These are phyloP conservation scores for Lobophora halterata DNA, from an alignment of 2,888 invertebrate species.

Conservation along the genomic window DNA sequence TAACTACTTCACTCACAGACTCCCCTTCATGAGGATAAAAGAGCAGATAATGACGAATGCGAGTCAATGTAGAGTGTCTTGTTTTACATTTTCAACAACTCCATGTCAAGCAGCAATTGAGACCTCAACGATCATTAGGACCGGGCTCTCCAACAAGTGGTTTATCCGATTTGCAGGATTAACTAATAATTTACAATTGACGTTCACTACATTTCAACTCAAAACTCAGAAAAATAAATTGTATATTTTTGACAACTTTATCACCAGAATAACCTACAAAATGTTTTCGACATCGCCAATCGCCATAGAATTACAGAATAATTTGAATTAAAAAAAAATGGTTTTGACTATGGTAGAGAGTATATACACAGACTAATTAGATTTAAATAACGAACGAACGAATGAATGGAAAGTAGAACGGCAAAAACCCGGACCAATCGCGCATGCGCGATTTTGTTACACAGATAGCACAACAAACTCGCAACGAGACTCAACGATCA, in stretches of 20 bases:
- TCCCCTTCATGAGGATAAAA: constrained; percentile 40
- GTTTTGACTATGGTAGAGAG: constrained; percentile 64
- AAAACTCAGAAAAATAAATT: constrained; percentile 50
- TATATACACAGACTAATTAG: too few relatives aligned
- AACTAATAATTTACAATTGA: constrained; percentile 35
- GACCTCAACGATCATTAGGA: constrained; percentile 40
- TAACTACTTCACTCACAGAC: constrained; percentile 22
- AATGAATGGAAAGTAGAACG: too few relatives aligned
- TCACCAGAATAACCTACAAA: constrained; percentile 76
- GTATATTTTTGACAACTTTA: constrained; percentile 68
- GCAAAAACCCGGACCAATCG: too few relatives aligned
- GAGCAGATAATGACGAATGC: constrained; percentile 52
- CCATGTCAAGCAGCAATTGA: constrained; percentile 63
- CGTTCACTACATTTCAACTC: constrained; percentile 53
- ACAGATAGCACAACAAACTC: too few relatives aligned
- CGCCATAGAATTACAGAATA: too few relatives aligned
- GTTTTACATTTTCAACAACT: constrained; percentile 69
- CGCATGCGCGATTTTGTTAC: constrained; percentile 11
- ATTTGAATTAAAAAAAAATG: too few relatives aligned
- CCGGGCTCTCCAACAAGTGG: constrained; percentile 39
- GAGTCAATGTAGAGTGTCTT: constrained; percentile 61
- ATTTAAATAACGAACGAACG: too few relatives aligned
- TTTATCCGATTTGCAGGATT: constrained; percentile 32
- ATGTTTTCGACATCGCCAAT: too few relatives aligned
- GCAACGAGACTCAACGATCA: too few relatives aligned